These are phyloP conservation scores for Chaetura pelagica DNA, from an alignment of 2,113 vertebrate genomes.

Conservation along the genomic window DNA sequence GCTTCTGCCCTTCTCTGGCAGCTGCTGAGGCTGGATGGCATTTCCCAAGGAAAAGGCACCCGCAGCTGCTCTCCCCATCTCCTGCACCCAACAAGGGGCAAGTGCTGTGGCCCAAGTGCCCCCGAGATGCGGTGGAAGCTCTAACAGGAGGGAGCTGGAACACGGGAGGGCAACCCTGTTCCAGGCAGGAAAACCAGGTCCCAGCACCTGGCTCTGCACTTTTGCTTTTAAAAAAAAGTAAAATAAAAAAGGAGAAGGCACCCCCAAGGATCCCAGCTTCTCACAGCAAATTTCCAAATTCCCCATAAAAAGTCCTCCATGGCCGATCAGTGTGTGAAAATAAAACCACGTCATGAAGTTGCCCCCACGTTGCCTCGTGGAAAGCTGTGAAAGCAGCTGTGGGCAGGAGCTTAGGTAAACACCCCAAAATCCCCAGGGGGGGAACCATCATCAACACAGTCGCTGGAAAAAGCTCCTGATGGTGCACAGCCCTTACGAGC, in stretches of 20 bases:
- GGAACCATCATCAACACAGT: background rate
- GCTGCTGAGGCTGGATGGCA: background rate
- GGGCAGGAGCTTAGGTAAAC: too few relatives aligned
- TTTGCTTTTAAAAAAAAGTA: background rate
- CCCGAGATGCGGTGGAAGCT: background rate
- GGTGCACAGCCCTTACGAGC: background rate
- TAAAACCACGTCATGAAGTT: background rate
- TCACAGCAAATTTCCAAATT: background rate
- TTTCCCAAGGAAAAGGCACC: background rate
- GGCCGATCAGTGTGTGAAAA: background rate
- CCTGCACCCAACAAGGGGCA: background rate
- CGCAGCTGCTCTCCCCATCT: background rate
- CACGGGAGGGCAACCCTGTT: background rate
- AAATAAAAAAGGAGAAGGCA: background rate
- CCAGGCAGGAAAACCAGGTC: background rate
- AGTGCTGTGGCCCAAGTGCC: background rate
- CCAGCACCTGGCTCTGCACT: background rate
- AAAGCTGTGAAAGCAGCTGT: too few relatives aligned
- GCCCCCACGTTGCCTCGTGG: too few relatives aligned
- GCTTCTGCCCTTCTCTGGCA: background rate
- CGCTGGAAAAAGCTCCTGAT: background rate
- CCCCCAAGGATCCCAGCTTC: background rate
- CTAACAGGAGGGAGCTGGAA: background rate
- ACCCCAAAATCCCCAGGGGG: accelerated
- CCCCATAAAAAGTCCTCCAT: background rate